Evolutionary conservation across 2,888 invertebrate species (phyloP), one percentile per base, ranked within the genome.

Genomic region (Coecobrya sp.): DNA sequence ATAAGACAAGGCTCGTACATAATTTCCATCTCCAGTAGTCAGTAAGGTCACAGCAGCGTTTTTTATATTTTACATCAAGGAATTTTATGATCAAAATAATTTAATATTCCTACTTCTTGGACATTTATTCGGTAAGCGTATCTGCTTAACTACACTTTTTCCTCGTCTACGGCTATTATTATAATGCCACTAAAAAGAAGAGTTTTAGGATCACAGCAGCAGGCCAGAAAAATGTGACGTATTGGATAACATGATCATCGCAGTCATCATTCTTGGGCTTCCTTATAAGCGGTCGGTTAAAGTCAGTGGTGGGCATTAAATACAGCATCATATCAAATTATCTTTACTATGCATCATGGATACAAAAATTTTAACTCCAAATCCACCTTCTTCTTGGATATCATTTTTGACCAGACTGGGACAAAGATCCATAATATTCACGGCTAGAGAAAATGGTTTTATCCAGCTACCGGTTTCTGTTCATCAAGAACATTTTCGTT

Each of bases 141-240:
- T 19, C 62, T 19, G 62, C 49, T 49, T n/a, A n/a, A n/a, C n/a
- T n/a, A n/a, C n/a, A 10, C 49, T 49, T 13, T 49, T 49, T 49
- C 49, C 49, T 49, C 49, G 7, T 65, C 49, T 42, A n/a, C 42
- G 27, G 2, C n/a, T 19, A 19, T 3, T 2, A 10, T n/a, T 70
- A 22, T 49, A 25, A 76, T 76, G 49, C 76, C 49, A 70, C 16
- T 19, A 42, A 45, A 45, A 27, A n/a, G 13, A 13, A 73, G 42
- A 42, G 13, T 27, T 4, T 25, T 22, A 68, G 27, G 45, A 22
- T 22, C 76, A 7, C 76, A 76, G 76, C 76, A 76, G 45, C 49
- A 76, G 5, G 76, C 45, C 76, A 45, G 76, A 76, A 76, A 49
- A 76, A 65, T 59, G 79, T 87, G 87, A 87, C n/a, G 87, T 87